These are phyloP conservation scores for Cacoxenus indagator DNA, from an alignment of 2,888 invertebrate species.

Conservation along the genomic window DNA sequence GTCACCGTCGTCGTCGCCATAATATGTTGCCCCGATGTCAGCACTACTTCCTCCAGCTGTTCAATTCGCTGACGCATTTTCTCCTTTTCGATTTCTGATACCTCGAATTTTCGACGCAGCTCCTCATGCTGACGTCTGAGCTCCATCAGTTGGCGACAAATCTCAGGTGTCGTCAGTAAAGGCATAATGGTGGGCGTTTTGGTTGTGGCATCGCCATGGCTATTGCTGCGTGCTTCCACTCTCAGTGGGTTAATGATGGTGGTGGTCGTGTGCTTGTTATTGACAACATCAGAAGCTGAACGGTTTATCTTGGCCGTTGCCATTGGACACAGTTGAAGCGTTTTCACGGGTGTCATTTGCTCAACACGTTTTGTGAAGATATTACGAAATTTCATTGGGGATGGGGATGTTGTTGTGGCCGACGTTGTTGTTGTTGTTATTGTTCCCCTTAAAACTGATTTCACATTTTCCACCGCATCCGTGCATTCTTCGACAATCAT, in stretches of 20 bases:
- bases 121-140: conserved; percentile 66
- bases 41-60: conserved; percentile 61
- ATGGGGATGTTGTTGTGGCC: conserved; percentile 36
- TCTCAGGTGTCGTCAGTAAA: conserved; percentile 62
- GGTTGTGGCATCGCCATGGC: conserved; percentile 31
- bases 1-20: neutral
- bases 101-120: conserved; percentile 61
- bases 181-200: conserved; percentile 56
- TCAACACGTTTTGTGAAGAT: conserved; percentile 37
- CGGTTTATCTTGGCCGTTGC: conserved; percentile 24
- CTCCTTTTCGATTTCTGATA: conserved; percentile 65
- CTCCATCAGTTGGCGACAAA: conserved; percentile 66
- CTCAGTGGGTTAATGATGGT: conserved; percentile 30
- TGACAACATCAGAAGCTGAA: conserved; percentile 23
- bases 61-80: conserved; percentile 65
- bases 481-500: conserved; percentile 16
- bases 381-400: neutral
- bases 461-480: too few species aligned
- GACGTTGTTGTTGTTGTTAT: too few species aligned
- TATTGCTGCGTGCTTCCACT: conserved; percentile 16
- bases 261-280: conserved; percentile 34
- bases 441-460: too few species aligned
- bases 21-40: conserved; percentile 30
- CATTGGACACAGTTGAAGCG: conserved; percentile 47
- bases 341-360: conserved; percentile 59